Base-by-base conservation (phyloP, 2,797 vertebrate species). In the Scleropages formosus region DNA sequence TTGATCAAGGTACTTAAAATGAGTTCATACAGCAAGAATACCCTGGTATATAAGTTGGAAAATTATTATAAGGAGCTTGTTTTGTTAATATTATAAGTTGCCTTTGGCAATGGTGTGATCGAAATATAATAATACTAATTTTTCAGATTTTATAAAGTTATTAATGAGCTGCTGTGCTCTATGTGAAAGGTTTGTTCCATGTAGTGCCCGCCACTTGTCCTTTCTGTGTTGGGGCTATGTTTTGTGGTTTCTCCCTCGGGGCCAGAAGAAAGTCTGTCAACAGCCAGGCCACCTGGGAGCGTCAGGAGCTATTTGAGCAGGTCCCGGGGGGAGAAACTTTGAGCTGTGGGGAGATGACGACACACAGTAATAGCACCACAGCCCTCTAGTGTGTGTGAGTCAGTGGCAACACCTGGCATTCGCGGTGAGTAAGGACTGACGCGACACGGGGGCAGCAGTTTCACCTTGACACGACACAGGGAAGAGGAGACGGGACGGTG, bases 391-490 rank as follows among this genome's bases (percentile, higher is more conserved):
- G 59, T 22, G 16, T 51, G 44, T 18, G 82, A 88, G 79, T 86
- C 84, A 86, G 76, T 39, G 77, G 78, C 78, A 82, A 89, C 89
- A 91, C 85, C 90, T 92, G 89, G 87, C 83, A 75, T 84, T 62
- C 24, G 13, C 26, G 1, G 18, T 18, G n/a, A 8, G 7, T 47
- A 66, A 68, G 67, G 53, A 53, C 13, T 0, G 67, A 16, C 15
- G n/a, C n/a, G 0, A 9, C 47, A 69, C n/a, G 3, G 8, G 15
- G 3, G 27, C 63, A 63, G 61, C 0, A 31, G 13, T 64, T 62
- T 15, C 16, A 9, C 62, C 61, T 63, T 61, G 26, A 61, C 62
- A 18, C 46, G 46, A 44, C n/a, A 16, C 27, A 46, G 4, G 3
- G 66, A 8, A 11, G 18, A 3, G 11, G 16, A 20, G 3, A 31